A percentile compares a stretch with the other conserved stretches of the same genome.
These are phyloP conservation scores for Steinernema scapterisci DNA, from an alignment of 2,888 invertebrate species.

Conservation along the genomic window DNA sequence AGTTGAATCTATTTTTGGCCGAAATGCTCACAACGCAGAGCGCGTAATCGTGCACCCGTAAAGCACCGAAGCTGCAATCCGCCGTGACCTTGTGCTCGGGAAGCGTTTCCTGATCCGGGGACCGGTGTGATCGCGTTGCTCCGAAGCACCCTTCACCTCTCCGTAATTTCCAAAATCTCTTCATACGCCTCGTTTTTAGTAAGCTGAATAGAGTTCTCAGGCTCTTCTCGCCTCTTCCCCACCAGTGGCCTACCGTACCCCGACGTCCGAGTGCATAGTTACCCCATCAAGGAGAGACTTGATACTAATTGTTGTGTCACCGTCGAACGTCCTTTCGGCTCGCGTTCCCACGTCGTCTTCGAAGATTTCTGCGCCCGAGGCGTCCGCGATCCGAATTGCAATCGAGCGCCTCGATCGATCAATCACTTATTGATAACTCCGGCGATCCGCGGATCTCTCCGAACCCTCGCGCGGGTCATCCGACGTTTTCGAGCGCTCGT, in stretches of 20 bases:
- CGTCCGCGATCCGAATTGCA: slow-evolving; percentile 8
- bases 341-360: background rate
- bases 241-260: background rate
- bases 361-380: background rate
- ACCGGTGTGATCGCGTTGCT: too few relatives aligned
- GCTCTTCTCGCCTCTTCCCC: background rate
- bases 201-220: too few relatives aligned
- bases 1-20: too few relatives aligned
- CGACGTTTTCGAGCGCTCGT: background rate
- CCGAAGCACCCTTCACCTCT: too few relatives aligned
- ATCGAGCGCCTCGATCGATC: slow-evolving; percentile 1
- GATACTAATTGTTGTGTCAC: slow-evolving; percentile 3
- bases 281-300: background rate
- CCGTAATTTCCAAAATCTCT: too few relatives aligned
- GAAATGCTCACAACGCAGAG: too few relatives aligned
- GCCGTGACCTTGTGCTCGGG: too few relatives aligned
- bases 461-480: slow-evolving; percentile 19
- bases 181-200: too few relatives aligned
- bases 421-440: slow-evolving; percentile 22
- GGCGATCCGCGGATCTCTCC: background rate
- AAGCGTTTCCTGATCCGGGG: too few relatives aligned
- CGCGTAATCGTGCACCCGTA: too few relatives aligned
- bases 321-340: slow-evolving; percentile 2
- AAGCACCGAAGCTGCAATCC: too few relatives aligned
- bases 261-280: background rate